Evolutionary conservation across 1,140 invertebrate genomes (phyloP).

Genomic region (Hylaeus volcanicus): DNA sequence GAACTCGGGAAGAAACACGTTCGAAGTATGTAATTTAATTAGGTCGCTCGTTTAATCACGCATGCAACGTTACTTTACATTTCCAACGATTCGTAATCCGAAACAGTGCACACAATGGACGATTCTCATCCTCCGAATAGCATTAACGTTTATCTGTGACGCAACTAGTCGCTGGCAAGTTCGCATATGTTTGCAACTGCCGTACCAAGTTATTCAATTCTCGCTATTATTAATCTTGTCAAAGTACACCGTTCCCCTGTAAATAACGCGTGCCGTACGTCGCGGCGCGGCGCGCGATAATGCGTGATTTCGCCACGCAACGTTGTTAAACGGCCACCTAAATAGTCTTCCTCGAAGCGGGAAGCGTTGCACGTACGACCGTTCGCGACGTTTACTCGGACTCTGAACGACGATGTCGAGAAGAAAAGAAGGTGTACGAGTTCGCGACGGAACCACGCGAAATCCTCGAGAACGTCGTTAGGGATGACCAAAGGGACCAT

Average conservation of each 20-base stretch:
- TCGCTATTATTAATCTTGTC: constrained; percentile 57
- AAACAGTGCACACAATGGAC: constrained; percentile 12
- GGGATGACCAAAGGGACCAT: neutral
- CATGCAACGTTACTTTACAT: too few species aligned
- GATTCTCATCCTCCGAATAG: constrained; percentile 30
- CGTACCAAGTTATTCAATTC: constrained; percentile 51
- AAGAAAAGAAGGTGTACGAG: neutral
- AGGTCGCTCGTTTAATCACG: too few species aligned
- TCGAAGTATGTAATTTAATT: too few species aligned
- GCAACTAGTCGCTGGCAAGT: constrained; percentile 31
- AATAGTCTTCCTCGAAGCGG: neutral
- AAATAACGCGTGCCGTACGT: constrained; percentile 37
- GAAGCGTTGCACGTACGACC: neutral
- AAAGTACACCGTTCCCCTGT: constrained; percentile 44
- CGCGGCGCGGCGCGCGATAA: constrained; percentile 32
- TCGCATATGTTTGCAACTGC: neutral
- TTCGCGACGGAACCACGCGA: neutral
- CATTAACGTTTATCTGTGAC: constrained; percentile 28
- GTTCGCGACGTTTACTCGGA: neutral
- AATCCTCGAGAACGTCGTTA: neutral
- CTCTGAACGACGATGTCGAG: neutral
- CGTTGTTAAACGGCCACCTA: constrained; percentile 47
- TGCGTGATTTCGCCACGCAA: constrained; percentile 35
- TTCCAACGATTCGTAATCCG: too few species aligned
- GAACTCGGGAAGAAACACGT: too few species aligned